A percentile compares a stretch with the other conserved stretches of the same genome.
These are phyloP conservation scores for Enteromius radiatus DNA, from an alignment of 2,797 vertebrate species.

Conservation along the genomic window DNA sequence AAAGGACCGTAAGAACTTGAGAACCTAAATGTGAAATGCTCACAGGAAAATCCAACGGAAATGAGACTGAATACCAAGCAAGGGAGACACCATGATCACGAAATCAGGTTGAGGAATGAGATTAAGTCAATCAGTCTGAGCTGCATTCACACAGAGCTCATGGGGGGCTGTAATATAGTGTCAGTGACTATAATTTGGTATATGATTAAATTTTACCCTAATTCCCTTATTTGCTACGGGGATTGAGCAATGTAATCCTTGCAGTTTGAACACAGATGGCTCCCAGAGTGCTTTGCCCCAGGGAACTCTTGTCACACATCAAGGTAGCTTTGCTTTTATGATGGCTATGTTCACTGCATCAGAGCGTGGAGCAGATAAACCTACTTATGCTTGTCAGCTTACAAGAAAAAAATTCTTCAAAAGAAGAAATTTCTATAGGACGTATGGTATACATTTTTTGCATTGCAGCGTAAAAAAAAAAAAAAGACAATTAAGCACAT, in stretches of 20 bases:
- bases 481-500: not conserved
- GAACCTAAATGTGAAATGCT: conserved; percentile 31
- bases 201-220: conserved; percentile 64
- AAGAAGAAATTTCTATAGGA: conserved; percentile 11
- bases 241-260: conserved; percentile 59
- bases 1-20: conserved; percentile 39
- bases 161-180: conserved; percentile 42
- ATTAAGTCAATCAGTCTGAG: conserved; percentile 54
- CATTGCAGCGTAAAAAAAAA: not conserved
- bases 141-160: conserved; percentile 43
- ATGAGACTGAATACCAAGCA: conserved; percentile 9
- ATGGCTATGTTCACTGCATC: conserved; percentile 21
- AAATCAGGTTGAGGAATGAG: conserved; percentile 59
- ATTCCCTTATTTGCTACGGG: conserved; percentile 63
- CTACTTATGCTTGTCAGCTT: conserved; percentile 1
- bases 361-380: conserved; percentile 35
- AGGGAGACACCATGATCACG: conserved; percentile 15
- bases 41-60: conserved; percentile 35
- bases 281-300: conserved; percentile 45
- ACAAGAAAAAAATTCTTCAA: not conserved
- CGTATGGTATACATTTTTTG: not conserved
- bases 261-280: conserved; percentile 45
- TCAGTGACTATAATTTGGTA: conserved; percentile 37
- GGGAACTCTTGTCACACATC: conserved; percentile 57
- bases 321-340: conserved; percentile 53